These are phyloP conservation scores for Aleiodes alternator DNA, from an alignment of 2,888 invertebrate species.

Conservation along the genomic window DNA sequence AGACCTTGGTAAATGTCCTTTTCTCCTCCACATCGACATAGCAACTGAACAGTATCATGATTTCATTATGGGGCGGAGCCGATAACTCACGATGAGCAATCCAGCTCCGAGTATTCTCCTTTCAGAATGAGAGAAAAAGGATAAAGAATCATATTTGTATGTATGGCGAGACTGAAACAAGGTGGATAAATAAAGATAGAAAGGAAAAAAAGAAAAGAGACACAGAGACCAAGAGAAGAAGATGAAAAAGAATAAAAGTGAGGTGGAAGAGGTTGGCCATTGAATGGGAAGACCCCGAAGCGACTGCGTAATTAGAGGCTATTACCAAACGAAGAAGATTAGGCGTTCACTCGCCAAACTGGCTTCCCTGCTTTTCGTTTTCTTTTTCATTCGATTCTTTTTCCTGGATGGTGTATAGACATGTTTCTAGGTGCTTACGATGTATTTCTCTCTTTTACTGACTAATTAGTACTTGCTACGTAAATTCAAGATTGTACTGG, in stretches of 20 bases:
- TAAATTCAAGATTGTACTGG: neutral
- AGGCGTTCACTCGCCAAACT: constrained; percentile 52
- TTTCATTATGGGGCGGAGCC: constrained; percentile 50
- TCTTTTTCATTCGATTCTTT: constrained; percentile 33
- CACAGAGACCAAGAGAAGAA: constrained; percentile 34
- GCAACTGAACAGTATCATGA: constrained; percentile 40
- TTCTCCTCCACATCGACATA: constrained; percentile 2
- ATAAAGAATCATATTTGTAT: constrained; percentile 8
- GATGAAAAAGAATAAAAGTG: constrained; percentile 27
- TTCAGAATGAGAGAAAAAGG: constrained; percentile 33
- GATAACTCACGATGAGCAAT: constrained; percentile 48
- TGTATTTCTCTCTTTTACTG: neutral
- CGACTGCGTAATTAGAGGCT: constrained; percentile 63
- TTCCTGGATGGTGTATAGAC: constrained; percentile 33
- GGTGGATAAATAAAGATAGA: constrained; percentile 26
- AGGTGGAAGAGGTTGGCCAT: constrained; percentile 45
- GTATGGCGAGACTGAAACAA: constrained; percentile 17
- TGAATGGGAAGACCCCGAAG: constrained; percentile 59
- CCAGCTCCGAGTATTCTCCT: constrained; percentile 41
- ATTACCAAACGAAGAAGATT: constrained; percentile 59
- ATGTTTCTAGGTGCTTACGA: neutral
- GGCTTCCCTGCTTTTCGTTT: constrained; percentile 50
- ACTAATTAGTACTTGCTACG: neutral
- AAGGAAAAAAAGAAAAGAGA: constrained; percentile 18
- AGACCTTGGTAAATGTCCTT: neutral